Evolutionary conservation across 1,140 invertebrate species (phyloP).

Genomic region (Andrena cerasifolii): DNA sequence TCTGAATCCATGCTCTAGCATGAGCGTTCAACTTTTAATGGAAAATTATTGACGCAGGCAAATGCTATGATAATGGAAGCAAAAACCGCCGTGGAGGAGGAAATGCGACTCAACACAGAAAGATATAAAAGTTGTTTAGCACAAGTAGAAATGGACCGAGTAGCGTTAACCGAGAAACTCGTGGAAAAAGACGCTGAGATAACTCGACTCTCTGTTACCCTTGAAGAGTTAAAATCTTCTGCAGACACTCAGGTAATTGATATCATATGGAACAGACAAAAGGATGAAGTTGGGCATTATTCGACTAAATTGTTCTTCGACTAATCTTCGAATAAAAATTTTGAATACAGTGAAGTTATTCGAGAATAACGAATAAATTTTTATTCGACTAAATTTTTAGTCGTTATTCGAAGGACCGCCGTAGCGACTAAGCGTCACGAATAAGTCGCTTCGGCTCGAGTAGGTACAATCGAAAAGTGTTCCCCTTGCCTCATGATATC

Average conservation of each 20-base stretch:
- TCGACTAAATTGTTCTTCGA: too few species aligned
- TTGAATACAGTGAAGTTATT: too few species aligned
- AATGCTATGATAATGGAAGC: conserved; percentile 71
- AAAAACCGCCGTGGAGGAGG: conserved; percentile 67
- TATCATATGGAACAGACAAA: neutral
- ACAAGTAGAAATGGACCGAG: conserved; percentile 70
- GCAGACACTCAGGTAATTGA: conserved; percentile 75
- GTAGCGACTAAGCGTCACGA: too few species aligned
- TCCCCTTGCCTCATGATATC: too few species aligned
- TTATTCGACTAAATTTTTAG: too few species aligned
- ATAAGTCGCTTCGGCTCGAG: too few species aligned
- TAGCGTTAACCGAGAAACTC: conserved; percentile 68
- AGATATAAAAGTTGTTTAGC: conserved; percentile 69
- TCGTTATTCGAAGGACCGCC: too few species aligned
- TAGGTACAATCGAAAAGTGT: too few species aligned
- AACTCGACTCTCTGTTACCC: conserved; percentile 62
- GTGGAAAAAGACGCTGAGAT: conserved; percentile 72
- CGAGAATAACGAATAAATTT: too few species aligned
- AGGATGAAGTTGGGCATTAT: too few species aligned
- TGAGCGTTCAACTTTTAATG: neutral
- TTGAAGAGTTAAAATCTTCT: conserved; percentile 74
- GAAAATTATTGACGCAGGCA: conserved; percentile 53
- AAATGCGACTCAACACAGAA: conserved; percentile 69
- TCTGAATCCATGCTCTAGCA: too few species aligned
- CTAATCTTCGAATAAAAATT: too few species aligned